Evolutionary conservation across 2,797 vertebrate genomes (phyloP), one percentile per base, ranked within the genome.

Genomic region (Pseudomugil gertrudae): DNA sequence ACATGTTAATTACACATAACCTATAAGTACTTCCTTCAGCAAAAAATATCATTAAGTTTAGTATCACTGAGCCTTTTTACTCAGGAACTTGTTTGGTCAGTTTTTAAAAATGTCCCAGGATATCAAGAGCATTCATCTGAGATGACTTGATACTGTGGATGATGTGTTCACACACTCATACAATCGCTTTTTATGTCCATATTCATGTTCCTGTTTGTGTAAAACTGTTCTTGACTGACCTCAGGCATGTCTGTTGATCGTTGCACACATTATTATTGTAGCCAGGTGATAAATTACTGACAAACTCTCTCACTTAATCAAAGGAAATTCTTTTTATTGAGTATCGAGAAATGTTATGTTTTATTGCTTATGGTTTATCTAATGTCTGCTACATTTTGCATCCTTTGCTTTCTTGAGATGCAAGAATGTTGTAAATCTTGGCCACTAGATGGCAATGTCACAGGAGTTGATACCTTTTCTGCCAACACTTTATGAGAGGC

Each of bases 1-100:
- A 40, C 1, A 1, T 2, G n/a, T 50, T 9, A 3, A 36, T 30
- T 36, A 2, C n/a, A 19, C 8, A 9, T 5, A 32, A 5, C 17
- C 7, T 40, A 6, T 21, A 21, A 11, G 9, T 0, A 17, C 26
- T 57, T 15, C 30, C 27, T 24, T 35, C 17, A 66, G 52, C 47
- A 51, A 19, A 51, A 19, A 29, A 11, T 1, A 24, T 48, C 6
- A 26, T 26, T 27, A 56, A 17, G 26, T 32, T 3, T 0, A 32
- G 62, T 33, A 9, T 8, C 19, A 1, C 3, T 11, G 4, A 14
- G 0, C 9, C 53, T 62, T 62, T 60, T 63, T 38, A 24, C n/a
- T 38, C 47, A 11, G 35, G 65, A 84, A 84, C 78, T 52, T 43
- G 83, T 79, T 83, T 29, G 54, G 30, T 69, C 1, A 71, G 50